phyloP scores from a whole-genome alignment of 2,888 invertebrate species.

The Protophormia terraenovae region DNA sequence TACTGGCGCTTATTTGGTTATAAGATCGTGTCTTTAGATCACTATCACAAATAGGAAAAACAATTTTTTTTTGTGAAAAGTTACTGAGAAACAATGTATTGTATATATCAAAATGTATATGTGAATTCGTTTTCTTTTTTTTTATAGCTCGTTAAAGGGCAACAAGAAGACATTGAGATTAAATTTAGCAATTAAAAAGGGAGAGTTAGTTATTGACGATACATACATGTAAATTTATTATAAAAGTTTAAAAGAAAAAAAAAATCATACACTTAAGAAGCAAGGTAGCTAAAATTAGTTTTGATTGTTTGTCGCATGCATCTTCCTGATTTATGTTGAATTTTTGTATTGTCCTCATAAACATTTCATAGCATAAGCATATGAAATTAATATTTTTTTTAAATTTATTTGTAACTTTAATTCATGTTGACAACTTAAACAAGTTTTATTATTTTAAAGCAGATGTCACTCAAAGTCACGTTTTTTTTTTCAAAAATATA shows the following conservation, averaged over 20 bases:
- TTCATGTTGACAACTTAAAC: constrained; percentile 59
- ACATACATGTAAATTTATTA: neutral
- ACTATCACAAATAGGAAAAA: constrained; percentile 69
- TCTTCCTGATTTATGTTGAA: neutral
- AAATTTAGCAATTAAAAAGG: constrained; percentile 54
- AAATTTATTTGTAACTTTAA: constrained; percentile 54
- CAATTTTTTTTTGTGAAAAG: constrained; percentile 13
- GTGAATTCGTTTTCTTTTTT: neutral
- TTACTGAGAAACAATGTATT: constrained; percentile 16
- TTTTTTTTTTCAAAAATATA: constrained; percentile 15
- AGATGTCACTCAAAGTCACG: constrained; percentile 62
- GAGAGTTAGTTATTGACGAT: constrained; percentile 56
- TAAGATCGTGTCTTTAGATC: constrained; percentile 71
- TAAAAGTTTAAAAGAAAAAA: no score
- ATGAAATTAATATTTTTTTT: neutral
- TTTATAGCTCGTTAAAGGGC: constrained; percentile 33
- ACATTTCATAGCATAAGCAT: neutral
- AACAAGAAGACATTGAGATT: constrained; percentile 9
- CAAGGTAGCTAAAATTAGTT: neutral
- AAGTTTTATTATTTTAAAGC: constrained; percentile 51
- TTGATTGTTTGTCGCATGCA: neutral
- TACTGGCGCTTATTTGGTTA: constrained; percentile 72
- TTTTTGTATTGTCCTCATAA: neutral
- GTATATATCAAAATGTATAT: neutral
- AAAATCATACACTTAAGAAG: no score